Evolutionary conservation across 2,113 vertebrate genomes (phyloP).

Genomic region (Diphyllodes magnificus): DNA sequence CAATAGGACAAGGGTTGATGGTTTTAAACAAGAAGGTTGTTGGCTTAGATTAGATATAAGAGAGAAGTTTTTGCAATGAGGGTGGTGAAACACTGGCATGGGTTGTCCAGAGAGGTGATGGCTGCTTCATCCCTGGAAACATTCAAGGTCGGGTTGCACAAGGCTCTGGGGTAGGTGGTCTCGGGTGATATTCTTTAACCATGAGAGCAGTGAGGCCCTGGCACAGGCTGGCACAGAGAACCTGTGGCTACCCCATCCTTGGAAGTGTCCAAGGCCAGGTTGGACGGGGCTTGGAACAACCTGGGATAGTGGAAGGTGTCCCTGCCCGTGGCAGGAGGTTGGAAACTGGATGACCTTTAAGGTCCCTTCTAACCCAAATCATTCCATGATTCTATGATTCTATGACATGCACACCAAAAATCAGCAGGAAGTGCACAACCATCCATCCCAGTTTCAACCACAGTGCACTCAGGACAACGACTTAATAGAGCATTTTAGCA

Average conservation of each 20-base stretch:
- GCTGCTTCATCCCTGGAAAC: not conserved
- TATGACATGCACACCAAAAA: not conserved
- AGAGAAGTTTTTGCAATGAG: not conserved
- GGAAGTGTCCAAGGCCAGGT: not conserved
- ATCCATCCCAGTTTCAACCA: not conserved
- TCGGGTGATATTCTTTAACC: not conserved
- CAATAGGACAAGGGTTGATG: not conserved
- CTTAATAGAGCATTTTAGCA: not conserved
- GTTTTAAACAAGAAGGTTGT: not conserved
- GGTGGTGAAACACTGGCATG: not conserved
- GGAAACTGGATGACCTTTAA: not conserved
- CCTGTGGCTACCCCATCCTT: not conserved
- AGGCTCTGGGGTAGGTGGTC: not conserved
- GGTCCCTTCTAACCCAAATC: not conserved
- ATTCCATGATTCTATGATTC: not conserved
- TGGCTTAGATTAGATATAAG: not conserved
- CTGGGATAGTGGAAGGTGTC: too few relatives aligned
- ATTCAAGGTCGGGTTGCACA: not conserved
- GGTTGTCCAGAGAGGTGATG: not conserved
- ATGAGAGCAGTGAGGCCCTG: not conserved
- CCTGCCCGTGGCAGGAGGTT: too few relatives aligned
- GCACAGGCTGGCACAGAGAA: not conserved
- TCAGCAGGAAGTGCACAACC: not conserved
- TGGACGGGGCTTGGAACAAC: not conserved
- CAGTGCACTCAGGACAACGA: not conserved